phyloP scores from a whole-genome alignment of 2,797 vertebrate genomes.

The Oceanodroma leucorhoa region DNA sequence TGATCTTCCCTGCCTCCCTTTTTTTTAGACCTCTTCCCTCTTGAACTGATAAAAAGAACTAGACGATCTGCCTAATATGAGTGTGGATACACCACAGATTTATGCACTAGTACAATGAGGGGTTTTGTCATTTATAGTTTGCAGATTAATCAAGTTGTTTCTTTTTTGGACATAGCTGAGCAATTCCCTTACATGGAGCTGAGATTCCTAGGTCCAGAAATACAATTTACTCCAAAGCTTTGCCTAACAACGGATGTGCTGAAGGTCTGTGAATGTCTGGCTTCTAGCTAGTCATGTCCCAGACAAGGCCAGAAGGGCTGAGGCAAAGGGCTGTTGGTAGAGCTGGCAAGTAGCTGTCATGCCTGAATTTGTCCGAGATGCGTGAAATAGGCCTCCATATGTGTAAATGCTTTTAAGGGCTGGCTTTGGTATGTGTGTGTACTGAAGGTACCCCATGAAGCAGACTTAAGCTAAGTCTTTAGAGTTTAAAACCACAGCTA shows the following conservation, averaged over 20 bases:
- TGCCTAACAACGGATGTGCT: background rate
- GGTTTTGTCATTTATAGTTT: background rate
- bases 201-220: background rate
- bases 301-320: background rate
- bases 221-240: background rate
- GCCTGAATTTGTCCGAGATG: background rate
- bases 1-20: background rate
- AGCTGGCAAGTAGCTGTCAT: background rate
- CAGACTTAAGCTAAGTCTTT: background rate
- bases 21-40: background rate
- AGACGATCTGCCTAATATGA: background rate
- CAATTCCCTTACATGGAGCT: background rate
- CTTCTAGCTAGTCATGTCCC: background rate
- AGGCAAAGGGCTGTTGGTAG: background rate
- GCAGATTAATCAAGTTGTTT: background rate
- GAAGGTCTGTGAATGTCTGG: background rate
- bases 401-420: background rate
- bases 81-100: background rate
- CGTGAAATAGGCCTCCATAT: background rate
- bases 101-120: background rate
- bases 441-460: background rate
- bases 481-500: background rate
- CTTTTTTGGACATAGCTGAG: background rate
- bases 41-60: background rate
- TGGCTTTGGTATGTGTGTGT: background rate